These are phyloP conservation scores for Arion vulgaris DNA, from an alignment of 1,140 invertebrate species.

Conservation along the genomic window DNA sequence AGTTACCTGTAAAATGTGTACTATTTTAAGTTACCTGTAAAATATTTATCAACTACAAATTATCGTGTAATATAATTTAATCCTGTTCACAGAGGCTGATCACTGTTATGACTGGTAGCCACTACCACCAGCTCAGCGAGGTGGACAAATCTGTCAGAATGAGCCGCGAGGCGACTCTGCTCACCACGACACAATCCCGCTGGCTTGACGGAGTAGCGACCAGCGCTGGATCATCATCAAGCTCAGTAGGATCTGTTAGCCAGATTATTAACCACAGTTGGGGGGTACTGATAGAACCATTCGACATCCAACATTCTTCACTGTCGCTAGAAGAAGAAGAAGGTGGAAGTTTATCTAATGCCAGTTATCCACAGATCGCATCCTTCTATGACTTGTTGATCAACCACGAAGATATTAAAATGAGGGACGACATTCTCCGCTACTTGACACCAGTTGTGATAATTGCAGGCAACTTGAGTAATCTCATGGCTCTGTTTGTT, in stretches of 20 bases:
- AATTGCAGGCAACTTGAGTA: slow-evolving; percentile 62
- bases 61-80: no score
- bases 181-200: not conserved
- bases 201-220: not conserved
- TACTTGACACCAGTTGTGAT: slow-evolving; percentile 65
- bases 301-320: not conserved
- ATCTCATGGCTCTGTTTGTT: slow-evolving; percentile 62
- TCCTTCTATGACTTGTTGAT: slow-evolving; percentile 40
- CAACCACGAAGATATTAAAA: slow-evolving; percentile 43
- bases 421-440: slow-evolving; percentile 46
- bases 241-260: not conserved
- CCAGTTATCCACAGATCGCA: not conserved
- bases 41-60: no score
- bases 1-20: no score
- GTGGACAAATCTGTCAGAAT: not conserved
- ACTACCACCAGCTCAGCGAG: not conserved
- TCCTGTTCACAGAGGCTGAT: no score
- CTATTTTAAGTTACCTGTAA: no score
- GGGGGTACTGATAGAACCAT: no score
- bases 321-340: not conserved
- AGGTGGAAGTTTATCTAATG: not conserved
- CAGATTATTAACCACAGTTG: not conserved
- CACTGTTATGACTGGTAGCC: not conserved
- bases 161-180: not conserved
- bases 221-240: not conserved